Evolutionary conservation across 2,113 vertebrate genomes (phyloP).

Genomic region (Coturnix japonica): DNA sequence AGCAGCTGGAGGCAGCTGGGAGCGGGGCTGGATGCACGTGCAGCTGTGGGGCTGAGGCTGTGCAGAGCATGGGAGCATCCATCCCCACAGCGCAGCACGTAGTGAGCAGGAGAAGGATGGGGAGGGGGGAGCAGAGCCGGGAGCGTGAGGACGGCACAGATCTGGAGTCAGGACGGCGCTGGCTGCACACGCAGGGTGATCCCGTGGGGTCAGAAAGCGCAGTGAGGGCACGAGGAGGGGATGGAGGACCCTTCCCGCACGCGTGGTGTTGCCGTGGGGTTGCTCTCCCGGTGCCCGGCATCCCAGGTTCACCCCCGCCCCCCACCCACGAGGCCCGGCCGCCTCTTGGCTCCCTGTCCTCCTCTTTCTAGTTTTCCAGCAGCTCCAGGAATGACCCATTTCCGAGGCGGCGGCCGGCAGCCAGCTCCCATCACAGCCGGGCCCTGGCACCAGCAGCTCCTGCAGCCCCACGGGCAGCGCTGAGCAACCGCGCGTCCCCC

Average conservation of each 20-base stretch:
- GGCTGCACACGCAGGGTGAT: background rate
- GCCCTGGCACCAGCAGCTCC: background rate
- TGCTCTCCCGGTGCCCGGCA: background rate
- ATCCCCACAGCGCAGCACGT: background rate
- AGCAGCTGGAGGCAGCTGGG: background rate
- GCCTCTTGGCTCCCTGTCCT: background rate
- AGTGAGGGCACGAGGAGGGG: background rate
- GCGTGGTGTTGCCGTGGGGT: background rate
- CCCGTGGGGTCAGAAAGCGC: background rate
- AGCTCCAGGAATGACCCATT: constrained; percentile 41
- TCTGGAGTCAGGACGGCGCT: background rate
- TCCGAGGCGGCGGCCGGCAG: background rate
- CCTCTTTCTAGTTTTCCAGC: background rate
- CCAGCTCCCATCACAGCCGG: background rate
- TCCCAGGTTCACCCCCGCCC: background rate
- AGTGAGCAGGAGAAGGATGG: background rate
- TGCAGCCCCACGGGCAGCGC: background rate
- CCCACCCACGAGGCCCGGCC: background rate
- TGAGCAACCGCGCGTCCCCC: background rate
- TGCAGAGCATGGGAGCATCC: background rate
- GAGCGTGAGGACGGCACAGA: background rate
- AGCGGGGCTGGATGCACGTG: background rate
- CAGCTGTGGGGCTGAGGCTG: background rate
- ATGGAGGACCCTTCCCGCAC: background rate
- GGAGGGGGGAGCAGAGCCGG: background rate